Evolutionary conservation across 1,140 invertebrate genomes (phyloP).

Genomic region (Cotesia chilonis): DNA sequence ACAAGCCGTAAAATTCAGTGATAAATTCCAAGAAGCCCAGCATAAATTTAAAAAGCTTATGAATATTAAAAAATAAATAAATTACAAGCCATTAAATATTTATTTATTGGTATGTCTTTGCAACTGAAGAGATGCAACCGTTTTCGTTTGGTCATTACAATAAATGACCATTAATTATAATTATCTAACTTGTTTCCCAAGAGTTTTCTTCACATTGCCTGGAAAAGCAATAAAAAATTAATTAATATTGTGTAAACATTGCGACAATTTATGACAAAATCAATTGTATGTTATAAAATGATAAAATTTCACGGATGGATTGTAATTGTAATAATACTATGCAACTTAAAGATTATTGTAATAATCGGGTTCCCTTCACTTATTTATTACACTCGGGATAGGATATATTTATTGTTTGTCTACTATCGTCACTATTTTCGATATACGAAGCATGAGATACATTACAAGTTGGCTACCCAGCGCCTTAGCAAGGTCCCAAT

Average conservation of each 20-base stretch:
- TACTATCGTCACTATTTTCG: constrained; percentile 1
- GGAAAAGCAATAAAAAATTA: too few relatives aligned
- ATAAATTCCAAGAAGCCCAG: background rate
- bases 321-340: background rate
- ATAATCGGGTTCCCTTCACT: constrained; percentile 16
- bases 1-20: too few relatives aligned
- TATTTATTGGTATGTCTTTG: background rate
- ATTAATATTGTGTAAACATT: too few relatives aligned
- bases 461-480: constrained; percentile 20
- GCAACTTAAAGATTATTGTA: background rate
- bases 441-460: constrained; percentile 24
- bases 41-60: constrained; percentile 15
- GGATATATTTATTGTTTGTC: background rate
- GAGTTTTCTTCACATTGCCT: too few relatives aligned
- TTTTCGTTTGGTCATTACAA: too few relatives aligned
- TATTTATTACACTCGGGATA: constrained; percentile 10
- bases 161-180: too few relatives aligned
- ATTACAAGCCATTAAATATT: background rate
- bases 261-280: too few relatives aligned
- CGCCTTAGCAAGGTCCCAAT: background rate
- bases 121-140: too few relatives aligned
- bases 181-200: too few relatives aligned
- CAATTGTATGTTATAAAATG: too few relatives aligned
- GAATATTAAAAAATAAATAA: constrained; percentile 3
- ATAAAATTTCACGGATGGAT: too few relatives aligned